Conservation (phyloP, 2,797 vertebrate genomes). For the Brachyalestes nurse region DNA sequence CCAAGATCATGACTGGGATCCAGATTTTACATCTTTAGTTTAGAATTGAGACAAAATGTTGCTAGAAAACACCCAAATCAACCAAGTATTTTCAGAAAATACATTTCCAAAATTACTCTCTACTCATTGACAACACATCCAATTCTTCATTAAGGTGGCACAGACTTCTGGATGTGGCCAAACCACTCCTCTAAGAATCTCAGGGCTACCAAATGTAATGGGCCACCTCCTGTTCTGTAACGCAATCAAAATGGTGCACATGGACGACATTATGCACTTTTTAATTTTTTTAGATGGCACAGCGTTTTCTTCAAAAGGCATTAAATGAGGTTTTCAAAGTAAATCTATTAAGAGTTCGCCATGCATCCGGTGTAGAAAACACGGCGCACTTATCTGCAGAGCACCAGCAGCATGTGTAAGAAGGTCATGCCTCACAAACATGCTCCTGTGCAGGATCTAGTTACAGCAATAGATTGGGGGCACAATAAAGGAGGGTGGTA, state of each 20-base stretch:
- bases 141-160: too few species aligned
- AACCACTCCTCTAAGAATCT: too few species aligned
- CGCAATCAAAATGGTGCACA: conserved; percentile 68
- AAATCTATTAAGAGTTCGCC: conserved; percentile 71
- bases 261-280: conserved; percentile 66
- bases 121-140: too few species aligned
- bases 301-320: conserved; percentile 62
- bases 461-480: conserved; percentile 59
- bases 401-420: conserved; percentile 54
- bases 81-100: too few species aligned
- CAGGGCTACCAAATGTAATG: too few species aligned
- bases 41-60: too few species aligned
- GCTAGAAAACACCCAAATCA: too few species aligned
- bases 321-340: conserved; percentile 62
- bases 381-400: conserved; percentile 54
- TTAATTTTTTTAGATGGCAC: conserved; percentile 52
- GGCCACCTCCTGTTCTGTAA: conserved; percentile 53
- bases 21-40: too few species aligned
- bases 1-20: too few species aligned
- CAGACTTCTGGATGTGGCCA: too few species aligned
- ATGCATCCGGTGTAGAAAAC: conserved; percentile 44
- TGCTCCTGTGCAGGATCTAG: conserved; percentile 60
- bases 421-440: conserved; percentile 57
- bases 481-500: conserved; percentile 59
- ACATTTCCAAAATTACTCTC: too few species aligned